Evolutionary conservation across 2,113 vertebrate genomes (phyloP), one percentile per base, ranked within the genome.

Genomic region (Sterrhoptilus dennistouni): DNA sequence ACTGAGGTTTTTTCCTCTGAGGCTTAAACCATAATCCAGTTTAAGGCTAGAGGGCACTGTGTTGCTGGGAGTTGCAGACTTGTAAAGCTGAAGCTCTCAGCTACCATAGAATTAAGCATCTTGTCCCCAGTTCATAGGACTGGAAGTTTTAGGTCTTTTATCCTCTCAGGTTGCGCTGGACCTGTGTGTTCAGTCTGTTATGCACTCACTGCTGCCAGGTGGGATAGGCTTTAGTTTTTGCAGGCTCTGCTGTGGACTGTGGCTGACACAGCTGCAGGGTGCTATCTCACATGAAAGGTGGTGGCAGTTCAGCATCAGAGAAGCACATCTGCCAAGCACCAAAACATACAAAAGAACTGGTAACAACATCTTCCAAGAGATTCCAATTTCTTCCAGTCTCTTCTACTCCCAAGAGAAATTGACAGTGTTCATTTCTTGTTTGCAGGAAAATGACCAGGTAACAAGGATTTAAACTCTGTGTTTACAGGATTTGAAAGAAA

Each of bases 41-140:
- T 63, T 52, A 76, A 91, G 89, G 95, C 96, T 97, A 97, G 96
- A 95, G 96, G 95, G 95, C 96, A 97, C 95, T 95, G 14, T 89
- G 57, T 57, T 72, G 89, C 93, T 95, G 89, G 53, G 74, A 87
- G 83, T 87, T 63, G 69, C 44, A 36, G 35, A 19, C 50, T 42
- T 78, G 45, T 15, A 19, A 85, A 91, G 78, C 82, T 64, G 87
- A 60, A 84, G 19, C 17, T 65, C 49, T 75, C 22, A 3, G 47
- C 44, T 72, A 42, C 52, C 4, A 1, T 47, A 49, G 50, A 83
- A 59, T 87, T 50, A 40, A 95, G 57, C 47, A 23, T 64, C 76
- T 77, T 33, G 47, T 21, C 6, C 47, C 54, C 52, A 42, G 0
- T 66, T 92, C 38, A 13, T 6, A 74, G 36, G 59, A 57, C 15